These are phyloP conservation scores for Sebastes glaucus DNA, from an alignment of 2,797 vertebrate genomes.

Conservation along the genomic window DNA sequence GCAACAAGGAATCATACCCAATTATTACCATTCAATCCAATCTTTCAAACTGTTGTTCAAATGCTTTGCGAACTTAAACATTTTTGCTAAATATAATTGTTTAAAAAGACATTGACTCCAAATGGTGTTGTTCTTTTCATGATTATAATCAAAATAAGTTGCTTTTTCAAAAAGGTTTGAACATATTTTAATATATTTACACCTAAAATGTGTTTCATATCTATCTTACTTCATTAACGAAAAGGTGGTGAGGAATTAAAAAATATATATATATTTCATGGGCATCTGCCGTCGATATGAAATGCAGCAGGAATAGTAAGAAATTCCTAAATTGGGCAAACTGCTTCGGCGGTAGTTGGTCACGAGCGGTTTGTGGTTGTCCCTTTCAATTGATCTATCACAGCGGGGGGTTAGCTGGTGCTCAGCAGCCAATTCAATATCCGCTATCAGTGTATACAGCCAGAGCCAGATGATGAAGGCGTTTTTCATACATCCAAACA, in stretches of 20 bases:
- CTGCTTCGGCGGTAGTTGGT: conserved; percentile 32
- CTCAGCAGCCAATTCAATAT: conserved; percentile 57
- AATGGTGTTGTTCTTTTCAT: background rate
- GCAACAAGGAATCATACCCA: background rate
- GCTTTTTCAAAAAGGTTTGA: background rate
- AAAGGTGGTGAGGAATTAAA: background rate
- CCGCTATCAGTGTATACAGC: conserved; percentile 29
- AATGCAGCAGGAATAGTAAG: conserved; percentile 22
- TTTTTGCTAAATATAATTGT: background rate
- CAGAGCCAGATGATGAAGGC: conserved; percentile 53
- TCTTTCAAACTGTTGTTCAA: background rate
- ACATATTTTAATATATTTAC: background rate
- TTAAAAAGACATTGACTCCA: background rate
- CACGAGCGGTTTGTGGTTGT: conserved; percentile 50
- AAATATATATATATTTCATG: background rate
- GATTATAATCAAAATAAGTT: too few relatives aligned
- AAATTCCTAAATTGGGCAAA: conserved; percentile 50
- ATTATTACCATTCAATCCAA: background rate
- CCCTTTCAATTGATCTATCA: conserved; percentile 63
- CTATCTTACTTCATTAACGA: background rate
- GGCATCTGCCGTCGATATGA: background rate
- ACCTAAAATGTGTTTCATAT: background rate
- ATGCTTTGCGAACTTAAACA: background rate
- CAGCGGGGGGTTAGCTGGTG: conserved; percentile 50
- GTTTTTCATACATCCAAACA: conserved; percentile 49